Evolutionary conservation across 2,113 vertebrate genomes (phyloP), one percentile per base, ranked within the genome.

Genomic region (Pelobates fuscus): DNA sequence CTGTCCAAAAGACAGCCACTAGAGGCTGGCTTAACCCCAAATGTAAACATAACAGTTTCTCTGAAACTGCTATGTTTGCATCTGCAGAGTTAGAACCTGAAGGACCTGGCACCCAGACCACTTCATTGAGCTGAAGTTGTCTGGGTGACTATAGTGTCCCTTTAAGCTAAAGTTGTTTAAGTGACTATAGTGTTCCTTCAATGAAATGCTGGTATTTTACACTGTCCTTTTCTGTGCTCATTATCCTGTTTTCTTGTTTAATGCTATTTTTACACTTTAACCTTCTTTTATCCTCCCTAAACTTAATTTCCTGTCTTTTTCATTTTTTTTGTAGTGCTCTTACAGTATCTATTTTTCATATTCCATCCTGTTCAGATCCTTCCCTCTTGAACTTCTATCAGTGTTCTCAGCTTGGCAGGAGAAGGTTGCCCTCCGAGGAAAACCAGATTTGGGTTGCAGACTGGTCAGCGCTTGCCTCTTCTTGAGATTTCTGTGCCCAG

Each of bases 401-500:
- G 91, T 98, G 70, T 98, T 98, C 77, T 88, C 95, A 1, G 88
- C 86, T 11, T 98, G 97, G 97, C 83, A 87, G 67, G 93, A 90
- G 77, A 88, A 88, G 24, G 97, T 96, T 52, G 75, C 77, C 25
- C 84, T 86, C 2, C 85, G 90, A 8, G 90, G 89, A 37, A 91
- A 86, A 15, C 88, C 76, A 0, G 83, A 90, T 27, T 90, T 97
- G 0, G 94, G 95, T 8, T 89, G 91, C 30, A 92, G 94, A 7
- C 89, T 98, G 67, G 94, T 98, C 71, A 94, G 95, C 0, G 92
- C 96, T 15, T 98, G 95, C 11, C 91, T 98, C 66, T 98, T 99
- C 83, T 86, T 98, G 61, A 82, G 97, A 1, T 97, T 99, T 83
- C 86, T 99, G 7, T 99, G 97, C 59, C 96, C 96, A 0, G 96